Conservation (phyloP, 2,888 invertebrate genomes). For the Cerastis leucographa region DNA sequence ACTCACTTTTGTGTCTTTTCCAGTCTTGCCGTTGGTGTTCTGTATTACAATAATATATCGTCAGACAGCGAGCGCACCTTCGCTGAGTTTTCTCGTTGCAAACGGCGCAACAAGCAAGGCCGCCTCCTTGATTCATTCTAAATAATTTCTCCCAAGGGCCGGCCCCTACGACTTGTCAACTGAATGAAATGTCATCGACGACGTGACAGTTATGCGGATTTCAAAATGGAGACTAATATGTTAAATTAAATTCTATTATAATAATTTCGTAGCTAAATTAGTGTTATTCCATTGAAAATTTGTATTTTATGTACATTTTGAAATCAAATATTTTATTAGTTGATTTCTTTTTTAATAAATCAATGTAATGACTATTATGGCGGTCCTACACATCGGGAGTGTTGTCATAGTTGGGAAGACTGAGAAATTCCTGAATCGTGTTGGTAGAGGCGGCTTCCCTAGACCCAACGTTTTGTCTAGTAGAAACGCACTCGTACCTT, state of each 20-base stretch:
- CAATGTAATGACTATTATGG: slow-evolving; percentile 1
- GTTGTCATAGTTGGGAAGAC: not conserved
- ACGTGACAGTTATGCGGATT: slow-evolving; percentile 63
- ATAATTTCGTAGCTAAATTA: not conserved
- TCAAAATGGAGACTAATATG: slow-evolving; percentile 14
- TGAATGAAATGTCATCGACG: slow-evolving; percentile 74
- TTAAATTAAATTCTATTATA: not conserved
- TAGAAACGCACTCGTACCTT: not conserved
- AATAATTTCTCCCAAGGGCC: slow-evolving; percentile 79
- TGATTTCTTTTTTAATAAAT: not conserved
- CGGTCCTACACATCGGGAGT: slow-evolving; percentile 13
- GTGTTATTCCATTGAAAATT: not conserved
- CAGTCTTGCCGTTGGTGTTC: slow-evolving; percentile 95
- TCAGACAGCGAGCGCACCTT: slow-evolving; percentile 94
- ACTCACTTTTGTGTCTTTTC: slow-evolving; percentile 93
- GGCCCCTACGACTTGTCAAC: slow-evolving; percentile 78
- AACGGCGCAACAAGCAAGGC: slow-evolving; percentile 89
- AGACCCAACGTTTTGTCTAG: not conserved
- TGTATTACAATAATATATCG: slow-evolving; percentile 94
- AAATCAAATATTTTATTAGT: not conserved
- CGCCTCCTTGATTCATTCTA: slow-evolving; percentile 89
- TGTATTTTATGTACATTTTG: not conserved
- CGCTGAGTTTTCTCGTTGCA: slow-evolving; percentile 92
- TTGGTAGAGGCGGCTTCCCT: not conserved
- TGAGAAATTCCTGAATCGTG: not conserved